Percentiles rank a stretch among this genome's conserved stretches.
Conservation (phyloP, 2,888 invertebrate species). For the Bimastos eiseni region DNA sequence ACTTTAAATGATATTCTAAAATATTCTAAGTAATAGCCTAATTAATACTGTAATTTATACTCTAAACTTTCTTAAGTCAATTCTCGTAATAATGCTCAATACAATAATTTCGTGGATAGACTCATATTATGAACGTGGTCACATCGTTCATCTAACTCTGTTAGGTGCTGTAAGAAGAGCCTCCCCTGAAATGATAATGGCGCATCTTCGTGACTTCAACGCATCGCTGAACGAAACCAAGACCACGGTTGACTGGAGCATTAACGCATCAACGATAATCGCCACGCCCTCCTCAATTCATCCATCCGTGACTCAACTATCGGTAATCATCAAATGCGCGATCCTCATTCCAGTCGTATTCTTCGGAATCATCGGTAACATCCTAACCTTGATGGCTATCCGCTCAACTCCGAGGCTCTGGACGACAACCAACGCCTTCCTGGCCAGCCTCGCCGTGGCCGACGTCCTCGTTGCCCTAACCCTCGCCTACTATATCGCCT, state of each 20-base stretch:
- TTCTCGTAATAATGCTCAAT: no score
- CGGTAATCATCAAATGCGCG: background rate
- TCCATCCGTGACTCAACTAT: background rate
- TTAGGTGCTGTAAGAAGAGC: no score
- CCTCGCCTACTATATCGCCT: constrained; percentile 17
- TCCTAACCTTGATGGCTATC: background rate
- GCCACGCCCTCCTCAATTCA: background rate
- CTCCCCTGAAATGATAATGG: background rate
- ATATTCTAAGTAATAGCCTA: no score
- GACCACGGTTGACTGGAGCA: background rate
- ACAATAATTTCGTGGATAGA: no score
- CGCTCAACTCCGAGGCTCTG: background rate
- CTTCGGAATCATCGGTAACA: background rate
- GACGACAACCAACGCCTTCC: constrained; percentile 17
- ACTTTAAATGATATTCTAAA: no score
- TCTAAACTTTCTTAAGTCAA: no score
- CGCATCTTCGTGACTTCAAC: background rate
- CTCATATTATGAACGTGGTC: no score
- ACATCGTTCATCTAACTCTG: no score
- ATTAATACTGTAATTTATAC: no score
- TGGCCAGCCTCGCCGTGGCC: background rate
- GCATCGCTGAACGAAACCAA: background rate
- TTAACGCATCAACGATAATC: no score
- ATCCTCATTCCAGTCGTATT: background rate
- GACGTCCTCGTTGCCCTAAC: background rate